These are phyloP conservation scores for Drosophila pachea DNA, from an alignment of 1,140 invertebrate genomes.

Conservation along the genomic window DNA sequence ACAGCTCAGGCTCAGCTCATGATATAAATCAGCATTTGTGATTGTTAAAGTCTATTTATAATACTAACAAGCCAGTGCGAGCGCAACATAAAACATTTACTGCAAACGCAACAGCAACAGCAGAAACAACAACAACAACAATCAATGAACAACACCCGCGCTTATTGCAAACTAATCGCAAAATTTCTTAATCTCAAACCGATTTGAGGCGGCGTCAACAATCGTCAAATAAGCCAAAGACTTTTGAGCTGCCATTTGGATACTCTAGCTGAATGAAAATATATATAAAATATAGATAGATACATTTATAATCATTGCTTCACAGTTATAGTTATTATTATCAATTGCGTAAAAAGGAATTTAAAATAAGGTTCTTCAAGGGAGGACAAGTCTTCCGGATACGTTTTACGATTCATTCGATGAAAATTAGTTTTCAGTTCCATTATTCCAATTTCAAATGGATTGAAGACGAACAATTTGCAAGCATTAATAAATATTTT, in stretches of 20 bases:
- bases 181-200: slow-evolving; percentile 54
- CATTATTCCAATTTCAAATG: too few relatives aligned
- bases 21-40: slow-evolving; percentile 67
- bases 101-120: slow-evolving; percentile 8
- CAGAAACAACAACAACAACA: slow-evolving; percentile 2
- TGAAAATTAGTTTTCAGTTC: too few relatives aligned
- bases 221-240: slow-evolving; percentile 43
- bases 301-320: too few relatives aligned
- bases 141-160: slow-evolving; percentile 33
- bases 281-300: not conserved
- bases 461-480: too few relatives aligned
- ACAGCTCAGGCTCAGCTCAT: slow-evolving; percentile 39
- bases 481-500: too few relatives aligned
- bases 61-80: slow-evolving; percentile 32
- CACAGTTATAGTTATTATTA: too few relatives aligned
- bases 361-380: too few relatives aligned
- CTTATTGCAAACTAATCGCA: slow-evolving; percentile 25
- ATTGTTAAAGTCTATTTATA: slow-evolving; percentile 51
- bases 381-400: too few relatives aligned
- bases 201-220: slow-evolving; percentile 27
- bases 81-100: slow-evolving; percentile 10
- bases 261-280: slow-evolving; percentile 8
- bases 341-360: too few relatives aligned
- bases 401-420: too few relatives aligned
- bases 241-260: slow-evolving; percentile 17